Evolutionary conservation across 2,113 vertebrate genomes (phyloP).

Genomic region (Copsychus sechellarum): DNA sequence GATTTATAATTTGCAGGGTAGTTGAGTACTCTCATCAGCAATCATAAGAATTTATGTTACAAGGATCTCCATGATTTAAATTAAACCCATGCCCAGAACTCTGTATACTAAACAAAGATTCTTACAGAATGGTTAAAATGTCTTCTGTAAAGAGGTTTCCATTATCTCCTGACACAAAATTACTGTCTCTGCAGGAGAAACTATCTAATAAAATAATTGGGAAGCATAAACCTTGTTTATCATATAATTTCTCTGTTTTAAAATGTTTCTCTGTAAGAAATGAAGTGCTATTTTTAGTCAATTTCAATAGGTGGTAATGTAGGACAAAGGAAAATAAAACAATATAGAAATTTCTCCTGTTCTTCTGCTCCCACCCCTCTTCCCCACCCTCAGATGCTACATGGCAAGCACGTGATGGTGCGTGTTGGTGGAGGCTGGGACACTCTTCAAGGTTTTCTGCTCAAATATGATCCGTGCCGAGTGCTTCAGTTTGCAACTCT

Average conservation of each 20-base stretch:
- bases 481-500: slow-evolving; percentile 94
- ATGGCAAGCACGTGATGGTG: slow-evolving; percentile 98
- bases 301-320: neutral
- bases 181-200: neutral
- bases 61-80: neutral
- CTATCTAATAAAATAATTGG: neutral
- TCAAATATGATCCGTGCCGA: slow-evolving; percentile 92
- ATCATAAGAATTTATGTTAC: neutral
- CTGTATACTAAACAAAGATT: neutral
- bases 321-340: neutral
- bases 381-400: slow-evolving; percentile 85
- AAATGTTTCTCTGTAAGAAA: neutral
- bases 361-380: neutral
- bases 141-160: neutral
- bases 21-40: neutral
- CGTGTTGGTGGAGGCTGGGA: slow-evolving; percentile 98
- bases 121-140: neutral
- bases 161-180: neutral
- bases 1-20: neutral
- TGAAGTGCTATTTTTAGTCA: neutral
- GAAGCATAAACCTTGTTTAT: neutral
- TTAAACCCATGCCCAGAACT: neutral
- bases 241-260: neutral
- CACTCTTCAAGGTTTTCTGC: slow-evolving; percentile 93
- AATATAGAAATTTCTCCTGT: neutral